These are phyloP conservation scores for Trichechus manatus DNA, from an alignment of 2,113 vertebrate genomes.

Conservation along the genomic window DNA sequence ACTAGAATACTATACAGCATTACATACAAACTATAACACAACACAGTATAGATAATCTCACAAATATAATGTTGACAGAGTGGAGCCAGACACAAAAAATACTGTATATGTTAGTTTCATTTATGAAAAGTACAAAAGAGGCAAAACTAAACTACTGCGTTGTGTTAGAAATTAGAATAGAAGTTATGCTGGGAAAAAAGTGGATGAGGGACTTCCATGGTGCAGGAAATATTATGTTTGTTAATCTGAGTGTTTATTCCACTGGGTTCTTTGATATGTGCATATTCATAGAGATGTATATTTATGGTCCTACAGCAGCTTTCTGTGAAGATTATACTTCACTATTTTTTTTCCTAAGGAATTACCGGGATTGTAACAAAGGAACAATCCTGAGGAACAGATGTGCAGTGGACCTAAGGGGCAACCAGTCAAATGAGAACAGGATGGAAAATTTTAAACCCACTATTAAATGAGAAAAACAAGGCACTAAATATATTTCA, in stretches of 20 bases:
- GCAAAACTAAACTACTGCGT: too few relatives aligned
- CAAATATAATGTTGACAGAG: neutral
- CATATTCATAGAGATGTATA: neutral
- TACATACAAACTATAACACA: neutral
- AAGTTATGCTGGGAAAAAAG: neutral
- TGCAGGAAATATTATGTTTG: neutral
- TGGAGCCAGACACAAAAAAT: neutral
- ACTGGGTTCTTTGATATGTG: neutral
- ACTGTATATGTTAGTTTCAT: neutral
- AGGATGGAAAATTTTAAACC: neutral
- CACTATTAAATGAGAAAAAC: neutral
- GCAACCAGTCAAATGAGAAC: neutral
- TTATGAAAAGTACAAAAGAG: neutral
- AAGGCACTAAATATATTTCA: neutral
- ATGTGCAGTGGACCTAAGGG: neutral
- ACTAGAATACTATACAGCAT: too few relatives aligned
- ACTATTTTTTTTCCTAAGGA: neutral
- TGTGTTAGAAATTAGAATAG: neutral
- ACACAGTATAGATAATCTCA: neutral
- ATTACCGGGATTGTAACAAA: neutral
- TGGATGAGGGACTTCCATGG: rapidly evolving
- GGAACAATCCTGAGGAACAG: neutral
- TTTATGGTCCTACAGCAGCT: neutral
- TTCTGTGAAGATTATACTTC: neutral
- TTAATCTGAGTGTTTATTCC: neutral